Conservation (phyloP, 2,797 vertebrate species). For the Lepidocolaptes lacrymiger region DNA sequence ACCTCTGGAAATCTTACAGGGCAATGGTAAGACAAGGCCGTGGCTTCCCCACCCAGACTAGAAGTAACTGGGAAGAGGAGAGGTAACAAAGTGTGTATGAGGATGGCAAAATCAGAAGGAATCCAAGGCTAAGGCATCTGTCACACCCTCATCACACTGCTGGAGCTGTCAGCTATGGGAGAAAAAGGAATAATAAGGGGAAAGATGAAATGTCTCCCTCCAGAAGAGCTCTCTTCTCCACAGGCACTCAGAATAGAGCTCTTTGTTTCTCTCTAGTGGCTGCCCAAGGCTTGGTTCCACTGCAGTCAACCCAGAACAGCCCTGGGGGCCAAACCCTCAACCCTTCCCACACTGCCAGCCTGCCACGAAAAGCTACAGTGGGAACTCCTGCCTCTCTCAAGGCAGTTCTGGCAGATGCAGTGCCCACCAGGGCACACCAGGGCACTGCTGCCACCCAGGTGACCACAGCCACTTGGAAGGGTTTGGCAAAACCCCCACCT, state of each 20-base stretch:
- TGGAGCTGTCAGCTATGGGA: not conserved
- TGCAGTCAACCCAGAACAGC: not conserved
- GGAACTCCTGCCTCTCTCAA: not conserved
- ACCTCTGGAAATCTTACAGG: not conserved
- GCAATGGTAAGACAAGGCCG: not conserved
- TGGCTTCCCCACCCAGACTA: not conserved
- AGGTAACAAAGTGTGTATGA: not conserved
- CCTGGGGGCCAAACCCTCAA: not conserved
- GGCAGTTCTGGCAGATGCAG: not conserved
- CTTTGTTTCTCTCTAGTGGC: not conserved
- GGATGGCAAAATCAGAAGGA: not conserved
- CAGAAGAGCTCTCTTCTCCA: not conserved
- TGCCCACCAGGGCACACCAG: not conserved
- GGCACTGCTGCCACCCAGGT: fast-evolving
- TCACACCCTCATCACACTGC: not conserved
- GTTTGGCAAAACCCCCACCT: not conserved
- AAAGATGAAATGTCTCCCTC: not conserved
- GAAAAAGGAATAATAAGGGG: not conserved
- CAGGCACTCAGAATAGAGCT: not conserved
- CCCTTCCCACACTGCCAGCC: not conserved
- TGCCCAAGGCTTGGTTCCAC: not conserved
- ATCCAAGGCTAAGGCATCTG: not conserved
- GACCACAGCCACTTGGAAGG: not conserved
- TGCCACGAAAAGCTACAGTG: not conserved
- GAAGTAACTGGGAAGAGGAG: not conserved